Conservation (phyloP, 2,113 vertebrate genomes). For the Boulengerochromis microlepis region DNA sequence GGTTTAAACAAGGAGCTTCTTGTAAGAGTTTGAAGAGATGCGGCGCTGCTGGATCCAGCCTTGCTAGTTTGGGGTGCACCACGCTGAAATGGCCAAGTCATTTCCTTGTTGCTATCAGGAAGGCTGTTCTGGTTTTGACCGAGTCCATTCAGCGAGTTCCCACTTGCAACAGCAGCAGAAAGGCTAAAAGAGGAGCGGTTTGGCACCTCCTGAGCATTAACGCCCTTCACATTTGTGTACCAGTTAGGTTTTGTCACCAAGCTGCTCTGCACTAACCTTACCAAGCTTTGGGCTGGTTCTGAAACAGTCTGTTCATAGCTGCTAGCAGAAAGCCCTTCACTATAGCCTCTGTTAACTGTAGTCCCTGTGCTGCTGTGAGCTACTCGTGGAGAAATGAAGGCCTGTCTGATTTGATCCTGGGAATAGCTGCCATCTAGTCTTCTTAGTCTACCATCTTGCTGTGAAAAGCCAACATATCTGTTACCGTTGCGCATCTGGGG, state of each 20-base stretch:
- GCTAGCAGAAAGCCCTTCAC: not conserved
- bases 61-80: not conserved
- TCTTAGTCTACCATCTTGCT: not conserved
- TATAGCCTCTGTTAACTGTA: not conserved
- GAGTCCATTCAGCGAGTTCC: not conserved
- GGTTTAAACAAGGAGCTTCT: not conserved
- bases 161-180: not conserved
- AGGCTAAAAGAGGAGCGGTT: not conserved
- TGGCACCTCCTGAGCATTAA: not conserved
- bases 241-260: not conserved
- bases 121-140: not conserved
- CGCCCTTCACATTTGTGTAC: rapidly evolving
- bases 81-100: not conserved
- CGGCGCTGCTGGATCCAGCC: not conserved
- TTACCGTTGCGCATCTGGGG: not conserved
- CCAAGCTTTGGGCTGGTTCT: not conserved
- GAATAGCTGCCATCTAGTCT: not conserved
- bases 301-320: not conserved
- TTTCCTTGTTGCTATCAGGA: not conserved
- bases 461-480: slow-evolving; percentile 9
- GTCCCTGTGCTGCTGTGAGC: not conserved
- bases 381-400: not conserved
- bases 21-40: not conserved
- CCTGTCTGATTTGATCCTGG: slow-evolving; percentile 52
- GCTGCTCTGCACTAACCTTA: not conserved